Base-by-base conservation (phyloP, 1,140 invertebrate genomes). In the Drosophila sproati region DNA sequence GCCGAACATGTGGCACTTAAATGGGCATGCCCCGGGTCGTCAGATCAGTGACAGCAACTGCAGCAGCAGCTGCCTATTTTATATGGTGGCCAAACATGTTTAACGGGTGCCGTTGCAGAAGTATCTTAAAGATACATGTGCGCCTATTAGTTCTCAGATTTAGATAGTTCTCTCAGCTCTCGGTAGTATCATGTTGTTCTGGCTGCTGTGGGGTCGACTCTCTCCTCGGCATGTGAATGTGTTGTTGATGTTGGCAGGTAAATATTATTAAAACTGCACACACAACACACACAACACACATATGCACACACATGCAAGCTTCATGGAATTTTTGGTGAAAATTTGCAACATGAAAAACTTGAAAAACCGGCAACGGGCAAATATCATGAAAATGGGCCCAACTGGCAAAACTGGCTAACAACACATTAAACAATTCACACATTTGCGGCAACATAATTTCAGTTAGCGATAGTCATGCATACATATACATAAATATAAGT, bases 391-490 rank as follows among this genome's bases (percentile, higher is more conserved):
- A 78, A 74, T 71, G 62, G 62, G 61, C 51, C 73, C 68, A 78
- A 73, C 68, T 72, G 77, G 69, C 60, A 75, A 73, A 76, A 71
- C 81, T 73, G 81, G 81, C 83, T 75, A 80, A 73, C 56, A 51
- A 89, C 77, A 89, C 80, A 89, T 77, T 89, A 89, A 88, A 80
- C 83, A 88, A 88, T 88, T 88, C 85, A 70, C 85, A 88, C 83
- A 87, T 87, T 87, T 87, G 82, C 77, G 57, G 83, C 83, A 80
- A 71, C 83, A 88, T 89, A 88, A 87, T 89, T 87, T 88, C 62
- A 73, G 78, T 78, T 66, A 67, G 80, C 59, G 63, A 80, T 78
- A 85, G 60, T 47, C 60, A 43, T 37, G 28, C 12, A 55, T 10
- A 29, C 39, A 76, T 43, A 32, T 64, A 10, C 20, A 20, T 20